A percentile compares a stretch with the other conserved stretches of the same genome.
These are phyloP conservation scores for Catharus fuscescens DNA, from an alignment of 2,113 vertebrate genomes.

Conservation along the genomic window DNA sequence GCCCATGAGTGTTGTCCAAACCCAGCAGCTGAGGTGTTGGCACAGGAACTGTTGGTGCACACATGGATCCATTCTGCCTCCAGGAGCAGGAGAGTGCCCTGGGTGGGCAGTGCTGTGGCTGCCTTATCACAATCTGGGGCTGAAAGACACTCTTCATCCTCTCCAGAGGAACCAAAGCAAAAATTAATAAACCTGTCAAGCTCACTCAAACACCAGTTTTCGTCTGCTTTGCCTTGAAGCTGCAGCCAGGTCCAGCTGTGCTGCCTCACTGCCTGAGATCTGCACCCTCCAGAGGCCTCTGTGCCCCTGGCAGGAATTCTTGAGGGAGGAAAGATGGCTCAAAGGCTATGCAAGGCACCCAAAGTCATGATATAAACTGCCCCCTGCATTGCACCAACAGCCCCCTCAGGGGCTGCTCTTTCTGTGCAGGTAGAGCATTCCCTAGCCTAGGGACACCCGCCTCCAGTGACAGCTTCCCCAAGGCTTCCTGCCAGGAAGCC, in stretches of 20 bases:
- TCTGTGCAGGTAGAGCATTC: neutral
- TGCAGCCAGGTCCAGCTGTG: rapidly evolving
- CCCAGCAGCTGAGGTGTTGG: rapidly evolving
- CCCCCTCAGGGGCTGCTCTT: neutral
- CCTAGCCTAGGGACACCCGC: too few species aligned
- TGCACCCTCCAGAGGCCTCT: neutral
- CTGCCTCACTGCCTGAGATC: neutral
- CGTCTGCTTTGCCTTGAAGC: neutral
- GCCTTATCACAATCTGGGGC: rapidly evolving
- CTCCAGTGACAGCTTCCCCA: neutral
- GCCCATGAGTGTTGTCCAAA: neutral
- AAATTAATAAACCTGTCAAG: neutral
- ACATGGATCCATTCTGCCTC: rapidly evolving
- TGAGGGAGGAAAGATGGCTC: neutral
- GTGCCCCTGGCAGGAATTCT: rapidly evolving
- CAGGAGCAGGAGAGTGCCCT: rapidly evolving
- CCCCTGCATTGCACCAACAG: neutral
- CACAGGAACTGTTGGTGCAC: rapidly evolving
- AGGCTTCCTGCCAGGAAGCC: neutral
- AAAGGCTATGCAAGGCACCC: neutral
- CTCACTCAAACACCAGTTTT: neutral
- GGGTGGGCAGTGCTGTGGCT: neutral
- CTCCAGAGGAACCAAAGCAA: neutral
- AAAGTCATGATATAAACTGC: rapidly evolving
- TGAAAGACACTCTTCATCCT: neutral